phyloP scores from a whole-genome alignment of 2,888 invertebrate genomes.

The Polietes domitor region DNA sequence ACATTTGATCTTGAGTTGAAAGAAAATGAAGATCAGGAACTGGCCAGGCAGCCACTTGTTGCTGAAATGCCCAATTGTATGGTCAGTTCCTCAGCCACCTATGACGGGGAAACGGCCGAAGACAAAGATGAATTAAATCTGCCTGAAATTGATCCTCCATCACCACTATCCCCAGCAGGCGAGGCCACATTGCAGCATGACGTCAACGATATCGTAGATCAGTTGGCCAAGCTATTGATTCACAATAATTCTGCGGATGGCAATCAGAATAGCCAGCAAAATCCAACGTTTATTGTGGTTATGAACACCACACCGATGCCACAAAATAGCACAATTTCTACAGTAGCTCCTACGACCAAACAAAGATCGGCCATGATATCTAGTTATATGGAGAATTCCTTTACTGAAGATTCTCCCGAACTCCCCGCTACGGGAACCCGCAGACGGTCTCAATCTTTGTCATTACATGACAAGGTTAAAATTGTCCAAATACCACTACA shows the following conservation, averaged over 20 bases:
- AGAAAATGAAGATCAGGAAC: slow-evolving; percentile 38
- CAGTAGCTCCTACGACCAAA: slow-evolving; percentile 26
- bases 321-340: slow-evolving; percentile 7
- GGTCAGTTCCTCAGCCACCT: slow-evolving; percentile 67
- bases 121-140: slow-evolving; percentile 64
- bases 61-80: slow-evolving; percentile 65
- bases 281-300: slow-evolving; percentile 74
- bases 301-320: slow-evolving; percentile 69
- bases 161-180: slow-evolving; percentile 10
- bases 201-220: slow-evolving; percentile 72
- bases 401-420: slow-evolving; percentile 67
- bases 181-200: slow-evolving; percentile 59
- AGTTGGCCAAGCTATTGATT: slow-evolving; percentile 71
- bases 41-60: neutral
- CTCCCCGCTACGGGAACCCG: slow-evolving; percentile 57
- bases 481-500: slow-evolving; percentile 63
- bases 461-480: slow-evolving; percentile 71
- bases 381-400: slow-evolving; percentile 53
- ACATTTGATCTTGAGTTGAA: slow-evolving; percentile 73
- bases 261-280: slow-evolving; percentile 27
- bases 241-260: slow-evolving; percentile 47
- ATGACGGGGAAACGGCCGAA: slow-evolving; percentile 65
- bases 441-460: slow-evolving; percentile 73
- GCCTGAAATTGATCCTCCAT: slow-evolving; percentile 62
- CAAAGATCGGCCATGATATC: slow-evolving; percentile 33